Evolutionary conservation across 2,113 vertebrate species (phyloP).

Genomic region (Vidua macroura): DNA sequence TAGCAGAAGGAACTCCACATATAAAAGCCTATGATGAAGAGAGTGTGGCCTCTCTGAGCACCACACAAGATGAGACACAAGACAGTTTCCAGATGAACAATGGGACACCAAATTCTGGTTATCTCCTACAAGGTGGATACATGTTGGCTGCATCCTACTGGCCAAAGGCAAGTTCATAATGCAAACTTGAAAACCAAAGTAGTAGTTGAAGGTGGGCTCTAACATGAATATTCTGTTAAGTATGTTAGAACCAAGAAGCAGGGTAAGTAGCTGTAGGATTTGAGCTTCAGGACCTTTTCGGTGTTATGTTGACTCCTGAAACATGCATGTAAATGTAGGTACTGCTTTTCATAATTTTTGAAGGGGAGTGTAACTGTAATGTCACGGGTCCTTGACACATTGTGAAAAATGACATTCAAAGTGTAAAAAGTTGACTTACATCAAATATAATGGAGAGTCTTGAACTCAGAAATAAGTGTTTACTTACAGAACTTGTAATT

Average conservation of each 20-base stretch:
- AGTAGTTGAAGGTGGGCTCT: neutral
- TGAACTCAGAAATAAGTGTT: neutral
- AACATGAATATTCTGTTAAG: neutral
- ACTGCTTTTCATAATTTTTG: neutral
- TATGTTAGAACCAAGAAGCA: neutral
- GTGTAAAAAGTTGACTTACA: neutral
- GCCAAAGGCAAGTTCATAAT: constrained; percentile 86
- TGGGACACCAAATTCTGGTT: constrained; percentile 81
- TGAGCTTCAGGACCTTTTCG: neutral
- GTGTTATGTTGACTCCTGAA: neutral
- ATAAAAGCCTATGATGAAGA: constrained; percentile 96
- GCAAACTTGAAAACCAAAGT: neutral
- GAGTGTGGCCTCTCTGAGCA: constrained; percentile 91
- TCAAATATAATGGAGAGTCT: neutral
- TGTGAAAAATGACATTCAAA: neutral
- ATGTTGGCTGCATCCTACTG: constrained; percentile 95
- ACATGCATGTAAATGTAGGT: neutral
- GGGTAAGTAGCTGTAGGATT: neutral
- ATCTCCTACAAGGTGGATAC: constrained; percentile 87
- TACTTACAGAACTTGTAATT: neutral
- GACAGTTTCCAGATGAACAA: constrained; percentile 90
- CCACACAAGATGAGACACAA: constrained; percentile 90
- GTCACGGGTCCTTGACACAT: neutral
- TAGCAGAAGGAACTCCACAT: constrained; percentile 77
- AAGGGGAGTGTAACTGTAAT: neutral